A percentile compares a stretch with the other conserved stretches of the same genome.
Evolutionary conservation across 2,113 vertebrate genomes (phyloP).

Genomic region (Seriola rivoliana): DNA sequence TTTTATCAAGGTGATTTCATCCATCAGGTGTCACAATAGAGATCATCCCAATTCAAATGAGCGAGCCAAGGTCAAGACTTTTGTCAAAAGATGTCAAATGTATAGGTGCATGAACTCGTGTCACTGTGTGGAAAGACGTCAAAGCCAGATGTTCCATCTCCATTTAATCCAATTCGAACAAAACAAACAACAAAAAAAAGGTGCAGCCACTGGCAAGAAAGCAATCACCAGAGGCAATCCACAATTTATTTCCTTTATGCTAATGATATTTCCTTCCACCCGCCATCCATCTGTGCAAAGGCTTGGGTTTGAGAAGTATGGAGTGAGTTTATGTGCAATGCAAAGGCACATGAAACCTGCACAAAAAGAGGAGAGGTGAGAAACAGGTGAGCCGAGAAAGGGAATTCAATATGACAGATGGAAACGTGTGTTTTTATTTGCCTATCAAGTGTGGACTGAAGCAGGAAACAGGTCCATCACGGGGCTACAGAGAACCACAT

Average conservation of each 20-base stretch:
- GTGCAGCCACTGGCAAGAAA: constrained; percentile 11
- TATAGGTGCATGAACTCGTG: too few relatives aligned
- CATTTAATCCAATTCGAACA: constrained; percentile 9
- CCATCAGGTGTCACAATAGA: background rate
- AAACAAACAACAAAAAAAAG: constrained; percentile 17
- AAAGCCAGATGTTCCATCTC: background rate
- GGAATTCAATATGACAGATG: constrained; percentile 2
- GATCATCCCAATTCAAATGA: background rate
- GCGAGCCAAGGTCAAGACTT: background rate
- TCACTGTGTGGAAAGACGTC: background rate
- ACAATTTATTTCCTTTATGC: background rate
- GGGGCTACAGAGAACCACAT: background rate
- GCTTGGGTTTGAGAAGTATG: background rate
- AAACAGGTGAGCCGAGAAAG: background rate
- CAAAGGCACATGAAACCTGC: background rate
- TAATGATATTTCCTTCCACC: background rate
- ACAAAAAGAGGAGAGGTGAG: background rate
- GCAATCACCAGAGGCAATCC: constrained; percentile 29
- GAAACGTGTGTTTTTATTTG: constrained; percentile 16
- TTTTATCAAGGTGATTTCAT: background rate
- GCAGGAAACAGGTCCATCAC: constrained; percentile 13
- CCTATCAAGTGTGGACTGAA: constrained; percentile 7
- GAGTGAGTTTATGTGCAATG: background rate
- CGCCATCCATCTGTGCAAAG: constrained; percentile 14
- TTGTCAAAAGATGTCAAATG: background rate